Conservation (phyloP, 2,888 invertebrate species). For the Oxytorus armatus region DNA sequence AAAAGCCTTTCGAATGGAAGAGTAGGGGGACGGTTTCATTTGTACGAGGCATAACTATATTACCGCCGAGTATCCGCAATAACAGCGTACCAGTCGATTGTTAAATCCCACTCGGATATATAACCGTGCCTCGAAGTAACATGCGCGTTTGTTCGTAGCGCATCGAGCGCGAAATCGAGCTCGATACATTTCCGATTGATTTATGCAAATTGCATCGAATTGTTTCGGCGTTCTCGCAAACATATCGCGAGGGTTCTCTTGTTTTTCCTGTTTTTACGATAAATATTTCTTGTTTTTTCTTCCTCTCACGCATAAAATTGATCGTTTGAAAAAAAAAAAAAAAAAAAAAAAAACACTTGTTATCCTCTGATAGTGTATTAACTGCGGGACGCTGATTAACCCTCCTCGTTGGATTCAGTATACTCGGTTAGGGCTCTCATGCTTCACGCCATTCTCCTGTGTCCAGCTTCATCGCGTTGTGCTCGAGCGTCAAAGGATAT, state of each 20-base stretch:
- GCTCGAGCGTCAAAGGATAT: constrained; percentile 17
- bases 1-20: constrained; percentile 18
- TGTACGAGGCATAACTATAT: constrained; percentile 16
- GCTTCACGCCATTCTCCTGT: constrained; percentile 41
- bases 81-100: constrained; percentile 31
- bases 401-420: constrained; percentile 11
- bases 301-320: not conserved
- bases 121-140: not conserved
- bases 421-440: constrained; percentile 71
- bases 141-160: constrained; percentile 21
- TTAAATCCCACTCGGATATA: constrained; percentile 33
- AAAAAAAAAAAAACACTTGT: not conserved
- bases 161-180: constrained; percentile 13
- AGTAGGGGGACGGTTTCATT: constrained; percentile 23
- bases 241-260: not conserved
- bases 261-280: not conserved
- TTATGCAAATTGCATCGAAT: constrained; percentile 44
- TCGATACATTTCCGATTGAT: constrained; percentile 41
- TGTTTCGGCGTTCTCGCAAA: not conserved
- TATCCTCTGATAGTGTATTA: constrained; percentile 7
- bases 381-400: constrained; percentile 41
- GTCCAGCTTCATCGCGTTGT: constrained; percentile 37
- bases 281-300: not conserved
- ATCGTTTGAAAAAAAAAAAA: not conserved
- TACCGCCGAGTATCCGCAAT: constrained; percentile 11